Percentiles rank a stretch among this genome's conserved stretches.
Evolutionary conservation across 2,888 invertebrate species (phyloP).

Genomic region (Agonopterix subpropinquella): DNA sequence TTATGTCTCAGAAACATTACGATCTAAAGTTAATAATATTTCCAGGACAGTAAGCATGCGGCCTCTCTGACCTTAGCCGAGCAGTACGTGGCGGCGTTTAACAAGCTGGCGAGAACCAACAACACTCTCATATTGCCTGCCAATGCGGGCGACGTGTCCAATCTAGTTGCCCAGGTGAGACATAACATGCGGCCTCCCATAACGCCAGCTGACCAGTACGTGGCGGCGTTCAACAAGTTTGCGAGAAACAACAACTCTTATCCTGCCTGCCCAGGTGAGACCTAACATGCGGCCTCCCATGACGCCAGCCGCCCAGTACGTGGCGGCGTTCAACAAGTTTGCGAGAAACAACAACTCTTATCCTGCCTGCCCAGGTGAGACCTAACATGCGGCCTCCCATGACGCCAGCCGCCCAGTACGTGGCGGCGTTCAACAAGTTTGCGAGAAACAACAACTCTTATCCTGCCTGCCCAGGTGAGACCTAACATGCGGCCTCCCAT

Average conservation of each 20-base stretch:
- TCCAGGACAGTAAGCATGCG: slow-evolving; percentile 88
- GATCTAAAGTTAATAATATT: slow-evolving; percentile 5
- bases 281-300: slow-evolving; percentile 91
- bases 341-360: slow-evolving; percentile 95
- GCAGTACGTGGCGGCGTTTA: slow-evolving; percentile 96
- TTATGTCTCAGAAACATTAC: no score
- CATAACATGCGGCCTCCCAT: slow-evolving; percentile 37
- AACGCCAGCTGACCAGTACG: slow-evolving; percentile 96
- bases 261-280: slow-evolving; percentile 90
- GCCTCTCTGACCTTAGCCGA: slow-evolving; percentile 95
- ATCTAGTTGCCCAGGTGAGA: slow-evolving; percentile 85
- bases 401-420: slow-evolving; percentile 96
- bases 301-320: slow-evolving; percentile 96
- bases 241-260: slow-evolving; percentile 95
- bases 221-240: slow-evolving; percentile 93
- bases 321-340: slow-evolving; percentile 93
- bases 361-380: slow-evolving; percentile 90
- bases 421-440: slow-evolving; percentile 93
- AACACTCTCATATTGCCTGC: slow-evolving; percentile 97
- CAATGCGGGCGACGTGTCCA: slow-evolving; percentile 88
- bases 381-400: slow-evolving; percentile 91
- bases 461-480: slow-evolving; percentile 90
- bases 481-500: slow-evolving; percentile 91
- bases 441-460: slow-evolving; percentile 94
- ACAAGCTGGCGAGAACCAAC: slow-evolving; percentile 92